Base-by-base conservation (phyloP, 2,113 vertebrate genomes). In the Herpailurus yagouaroundi region DNA sequence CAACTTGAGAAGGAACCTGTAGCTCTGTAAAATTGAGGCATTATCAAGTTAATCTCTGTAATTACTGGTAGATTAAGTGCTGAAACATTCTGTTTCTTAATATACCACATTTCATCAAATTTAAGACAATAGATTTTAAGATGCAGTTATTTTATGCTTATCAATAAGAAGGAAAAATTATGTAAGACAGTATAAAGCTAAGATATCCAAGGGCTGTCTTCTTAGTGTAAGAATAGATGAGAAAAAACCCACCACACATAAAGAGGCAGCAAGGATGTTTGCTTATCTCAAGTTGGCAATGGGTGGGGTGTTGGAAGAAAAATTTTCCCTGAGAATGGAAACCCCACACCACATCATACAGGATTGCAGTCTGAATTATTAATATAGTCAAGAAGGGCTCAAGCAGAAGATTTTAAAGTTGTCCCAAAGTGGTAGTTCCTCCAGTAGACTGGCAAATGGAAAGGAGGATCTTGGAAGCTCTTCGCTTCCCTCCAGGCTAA, bases 21-120 rank as follows among this genome's bases (percentile, higher is more conserved):
- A 36, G 29, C 36, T 45, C 92, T 92, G 0, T 87, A 90, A 97
- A 92, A 81, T 85, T 4, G 15, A 90, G 13, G 6, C 23, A 74
- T 95, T 96, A 83, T 38, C 25, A 93, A n/a, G 2, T 74, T 93
- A 48, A 82, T 94, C 57, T 94, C 71, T 90, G 41, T 95, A 89
- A 87, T 92, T 95, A 83, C 73, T 76, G 13, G 31, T 74, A 36
- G 18, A 76, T 69, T n/a, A 76, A 86, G 41, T 91, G 5, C 33
- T 85, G 63, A 84, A 90, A 60, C 41, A 63, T 71, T 19, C 36
- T 71, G 18, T 89, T 96, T 96, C 71, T 90, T 92, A 92, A 33
- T 85, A 73, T 71, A 71, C 36, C 19, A 33, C 66, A 87, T 83
- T 82, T 83, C 55, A 87, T 92, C 33, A 94, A 68, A 66, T 86